Evolutionary conservation across 2,797 vertebrate species (phyloP), one percentile per base, ranked within the genome.

Genomic region (Eutrigla gurnardus): DNA sequence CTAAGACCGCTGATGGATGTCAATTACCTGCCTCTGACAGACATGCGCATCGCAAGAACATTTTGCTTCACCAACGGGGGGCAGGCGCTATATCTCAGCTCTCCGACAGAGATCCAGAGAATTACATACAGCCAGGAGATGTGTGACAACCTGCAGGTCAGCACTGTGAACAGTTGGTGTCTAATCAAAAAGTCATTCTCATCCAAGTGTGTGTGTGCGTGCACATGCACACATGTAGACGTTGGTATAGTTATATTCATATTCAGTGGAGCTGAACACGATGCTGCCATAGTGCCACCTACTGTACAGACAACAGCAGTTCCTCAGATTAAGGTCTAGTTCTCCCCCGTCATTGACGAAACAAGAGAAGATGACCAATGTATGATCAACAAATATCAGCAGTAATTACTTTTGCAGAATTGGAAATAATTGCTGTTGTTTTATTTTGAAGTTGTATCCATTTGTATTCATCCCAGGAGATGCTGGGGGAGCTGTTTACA

Each of bases 111-210:
- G 95, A 96, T 99, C 89, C 98, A 99, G 92, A 96, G 98, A 87
- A 95, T 99, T 84, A 98, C 97, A 0, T 99, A 97, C 93, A 99
- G 97, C 92, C 98, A 99, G 92, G 97, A 99, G 92, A 98, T 98
- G 96, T 97, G 95, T 88, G 97, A 99, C 93, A 97, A 95, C 67
- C 94, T 99, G 87, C 98, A 99, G 97, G 98, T 99, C 25, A 25
- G 25, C 25, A 25, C 25, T 25, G 25, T 25, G 25, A 25, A 25
- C 25, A 25, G 25, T 25, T 25, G 1, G 25, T 25, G 25, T 25
- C 25, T 25, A 25, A 25, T 25, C 25, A 25, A 25, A 25, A 25
- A 25, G 25, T 2, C 25, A 25, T 25, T 25, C 25, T 25, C 25
- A 2, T 25, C 25, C 25, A 25, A 14, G 25, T 33, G 52, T 12